A percentile compares a stretch with the other conserved stretches of the same genome.
These are phyloP conservation scores for Phortica magna DNA, from an alignment of 2,888 invertebrate species.

Conservation along the genomic window DNA sequence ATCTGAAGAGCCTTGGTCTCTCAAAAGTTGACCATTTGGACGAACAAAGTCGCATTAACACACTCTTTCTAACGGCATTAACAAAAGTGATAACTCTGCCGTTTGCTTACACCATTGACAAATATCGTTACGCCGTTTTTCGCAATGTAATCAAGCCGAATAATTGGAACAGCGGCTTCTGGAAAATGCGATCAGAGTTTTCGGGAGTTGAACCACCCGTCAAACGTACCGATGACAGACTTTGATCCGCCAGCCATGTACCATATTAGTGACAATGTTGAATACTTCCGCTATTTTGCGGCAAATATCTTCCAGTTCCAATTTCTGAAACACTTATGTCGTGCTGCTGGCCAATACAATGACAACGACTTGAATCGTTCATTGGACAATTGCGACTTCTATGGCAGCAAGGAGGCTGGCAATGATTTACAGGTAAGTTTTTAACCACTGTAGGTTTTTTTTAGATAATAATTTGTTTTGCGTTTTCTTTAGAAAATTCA, in stretches of 20 bases:
- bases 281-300: constrained; percentile 85
- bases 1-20: constrained; percentile 84
- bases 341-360: constrained; percentile 87
- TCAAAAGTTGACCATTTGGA: constrained; percentile 81
- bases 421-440: constrained; percentile 81
- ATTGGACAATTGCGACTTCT: constrained; percentile 91
- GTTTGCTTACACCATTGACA: constrained; percentile 84
- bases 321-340: constrained; percentile 85
- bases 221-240: constrained; percentile 81
- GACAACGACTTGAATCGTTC: constrained; percentile 82
- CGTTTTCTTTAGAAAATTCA: constrained; percentile 79
- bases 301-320: constrained; percentile 89
- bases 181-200: constrained; percentile 81
- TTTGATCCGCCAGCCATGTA: constrained; percentile 89
- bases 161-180: constrained; percentile 84
- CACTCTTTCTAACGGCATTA: constrained; percentile 80
- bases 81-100: constrained; percentile 85
- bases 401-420: constrained; percentile 88
- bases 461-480: too few species aligned
- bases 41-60: constrained; percentile 82
- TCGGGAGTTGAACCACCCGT: constrained; percentile 85
- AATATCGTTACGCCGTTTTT: constrained; percentile 85
- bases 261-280: constrained; percentile 85
- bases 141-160: constrained; percentile 80
- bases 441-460: too few species aligned